Evolutionary conservation across 2,888 invertebrate genomes (phyloP), one percentile per base, ranked within the genome.

Genomic region (Anticlea derivata): DNA sequence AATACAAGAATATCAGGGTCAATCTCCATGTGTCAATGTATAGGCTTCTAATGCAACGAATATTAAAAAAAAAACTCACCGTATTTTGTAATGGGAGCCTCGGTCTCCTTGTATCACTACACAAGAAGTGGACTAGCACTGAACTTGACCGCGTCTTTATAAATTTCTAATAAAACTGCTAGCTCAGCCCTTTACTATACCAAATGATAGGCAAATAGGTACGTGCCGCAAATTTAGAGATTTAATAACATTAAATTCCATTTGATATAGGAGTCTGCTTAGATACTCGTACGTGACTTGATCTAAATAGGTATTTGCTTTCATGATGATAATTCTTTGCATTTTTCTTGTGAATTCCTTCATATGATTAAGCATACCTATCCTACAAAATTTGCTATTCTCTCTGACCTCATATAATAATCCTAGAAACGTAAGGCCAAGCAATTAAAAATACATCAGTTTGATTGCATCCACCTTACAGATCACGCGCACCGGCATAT

Each of bases 141-240:
- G 38, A 50, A 48, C 41, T 58, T 58, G 48, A 50, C 51, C 50
- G 47, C 1, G 26, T 39, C 48, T 30, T 50, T 30, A 49, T 46
- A 44, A 55, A 23, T 35, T 22, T 37, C 8, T 35, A 3, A 10
- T 5, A 26, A 58, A 52, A 48, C 41, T 50, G 64, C 61, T 50
- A 20, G 50, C 45, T 58, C 65, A 58, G 66, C 65, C 30, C 31
- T 50, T 50, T 43, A 23, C 29, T 31, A 30, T 3, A 3, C 17
- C 4, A 17, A 33, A 47, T 6, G 8, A 8, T 27, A 2, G 5
- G 11, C 7, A 24, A n/a, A n/a, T 26, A 53, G 5, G 46, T 54
- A 76, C 76, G 76, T 76, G 76, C 60, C 47, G 43, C 43, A 37
- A 54, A 44, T 27, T 11, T 31, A 38, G 10, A 31, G 29, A 29